phyloP scores from a whole-genome alignment of 2,797 vertebrate genomes.

The Brotula barbata region DNA sequence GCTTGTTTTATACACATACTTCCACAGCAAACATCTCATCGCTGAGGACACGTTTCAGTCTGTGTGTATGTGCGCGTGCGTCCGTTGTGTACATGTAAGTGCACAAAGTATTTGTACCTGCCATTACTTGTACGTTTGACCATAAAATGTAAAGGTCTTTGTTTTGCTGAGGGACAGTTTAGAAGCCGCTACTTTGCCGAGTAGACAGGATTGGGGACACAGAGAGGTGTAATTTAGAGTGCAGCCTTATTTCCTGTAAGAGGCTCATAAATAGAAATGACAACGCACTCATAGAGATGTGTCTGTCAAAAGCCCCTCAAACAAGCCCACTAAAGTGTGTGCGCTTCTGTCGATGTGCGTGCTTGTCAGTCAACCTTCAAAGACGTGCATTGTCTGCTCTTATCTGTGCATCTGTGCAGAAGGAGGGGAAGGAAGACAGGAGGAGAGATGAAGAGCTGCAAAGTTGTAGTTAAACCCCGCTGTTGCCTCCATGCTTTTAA shows the following conservation, averaged over 20 bases:
- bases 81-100: background rate
- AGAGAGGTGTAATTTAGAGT: conserved; percentile 69
- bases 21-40: conserved; percentile 62
- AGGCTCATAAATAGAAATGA: conserved; percentile 73
- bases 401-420: conserved; percentile 71
- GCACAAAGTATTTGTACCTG: conserved; percentile 44
- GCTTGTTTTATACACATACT: conserved; percentile 64
- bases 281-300: conserved; percentile 53
- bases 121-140: conserved; percentile 59
- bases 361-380: conserved; percentile 61
- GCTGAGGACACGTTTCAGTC: conserved; percentile 34
- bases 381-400: conserved; percentile 72
- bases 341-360: background rate
- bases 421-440: conserved; percentile 26
- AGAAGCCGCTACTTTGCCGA: conserved; percentile 40
- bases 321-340: conserved; percentile 19
- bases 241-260: conserved; percentile 67
- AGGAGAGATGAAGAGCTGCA: conserved; percentile 37
- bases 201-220: conserved; percentile 53
- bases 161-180: conserved; percentile 35
- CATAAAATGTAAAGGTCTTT: conserved; percentile 56
- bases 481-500: conserved; percentile 57
- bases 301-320: conserved; percentile 45
- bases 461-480: conserved; percentile 55
- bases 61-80: conserved; percentile 19